phyloP scores from a whole-genome alignment of 1,140 invertebrate species.

The Hylaeus anthracinus region DNA sequence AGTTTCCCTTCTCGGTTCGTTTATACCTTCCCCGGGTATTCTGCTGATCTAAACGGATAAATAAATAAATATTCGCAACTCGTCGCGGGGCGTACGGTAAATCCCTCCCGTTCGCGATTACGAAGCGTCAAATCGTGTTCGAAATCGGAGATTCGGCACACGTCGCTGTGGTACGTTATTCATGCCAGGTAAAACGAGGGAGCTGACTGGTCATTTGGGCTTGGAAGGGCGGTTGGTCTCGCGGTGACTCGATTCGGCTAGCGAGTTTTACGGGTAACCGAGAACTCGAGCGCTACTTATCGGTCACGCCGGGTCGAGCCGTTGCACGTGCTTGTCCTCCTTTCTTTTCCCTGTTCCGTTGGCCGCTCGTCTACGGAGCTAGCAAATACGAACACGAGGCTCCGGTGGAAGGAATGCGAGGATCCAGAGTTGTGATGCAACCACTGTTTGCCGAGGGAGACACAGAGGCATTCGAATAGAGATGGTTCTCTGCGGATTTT shows the following conservation, averaged over 20 bases:
- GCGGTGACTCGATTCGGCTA: background rate
- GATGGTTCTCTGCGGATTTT: too few relatives aligned
- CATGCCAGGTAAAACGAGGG: conserved; percentile 53
- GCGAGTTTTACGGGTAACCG: conserved; percentile 7
- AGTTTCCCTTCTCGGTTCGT: too few relatives aligned
- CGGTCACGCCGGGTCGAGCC: conserved; percentile 31
- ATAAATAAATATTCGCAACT: conserved; percentile 31
- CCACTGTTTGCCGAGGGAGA: conserved; percentile 54
- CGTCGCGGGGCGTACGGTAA: conserved; percentile 21
- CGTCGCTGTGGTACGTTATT: conserved; percentile 43
- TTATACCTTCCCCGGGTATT: background rate
- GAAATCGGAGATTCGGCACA: conserved; percentile 55
- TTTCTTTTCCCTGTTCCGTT: conserved; percentile 10
- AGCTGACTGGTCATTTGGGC: conserved; percentile 44
- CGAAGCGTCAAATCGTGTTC: background rate
- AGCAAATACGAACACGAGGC: conserved; percentile 39
- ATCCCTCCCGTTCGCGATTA: conserved; percentile 1
- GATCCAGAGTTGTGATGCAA: conserved; percentile 40
- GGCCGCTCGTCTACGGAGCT: background rate
- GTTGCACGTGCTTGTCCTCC: conserved; percentile 39
- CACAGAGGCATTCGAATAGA: conserved; percentile 8
- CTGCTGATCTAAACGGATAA: background rate
- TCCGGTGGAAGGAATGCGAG: conserved; percentile 38
- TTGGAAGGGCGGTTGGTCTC: conserved; percentile 23
- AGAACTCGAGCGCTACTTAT: conserved; percentile 52